Conservation (phyloP, 2,113 vertebrate species). For the Micromys minutus region DNA sequence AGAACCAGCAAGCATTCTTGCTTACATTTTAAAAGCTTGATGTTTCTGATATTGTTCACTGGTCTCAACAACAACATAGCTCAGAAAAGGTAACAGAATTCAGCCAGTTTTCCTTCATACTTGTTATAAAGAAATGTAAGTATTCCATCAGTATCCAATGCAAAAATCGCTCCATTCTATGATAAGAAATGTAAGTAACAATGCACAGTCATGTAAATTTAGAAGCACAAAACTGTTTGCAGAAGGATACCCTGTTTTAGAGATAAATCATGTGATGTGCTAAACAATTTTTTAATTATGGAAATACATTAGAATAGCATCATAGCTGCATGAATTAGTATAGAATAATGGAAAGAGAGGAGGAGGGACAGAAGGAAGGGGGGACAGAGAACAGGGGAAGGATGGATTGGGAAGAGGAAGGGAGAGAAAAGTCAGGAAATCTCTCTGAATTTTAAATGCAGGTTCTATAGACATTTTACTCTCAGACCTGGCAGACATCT, state of each 20-base stretch:
- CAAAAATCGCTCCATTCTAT: background rate
- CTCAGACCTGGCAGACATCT: background rate
- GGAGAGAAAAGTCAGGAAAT: background rate
- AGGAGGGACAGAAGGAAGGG: rapidly evolving
- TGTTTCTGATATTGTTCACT: background rate
- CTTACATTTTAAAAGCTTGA: background rate
- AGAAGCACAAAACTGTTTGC: background rate
- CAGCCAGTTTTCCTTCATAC: background rate
- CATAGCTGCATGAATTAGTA: background rate
- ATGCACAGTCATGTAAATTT: background rate
- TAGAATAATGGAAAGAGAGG: background rate
- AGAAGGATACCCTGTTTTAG: background rate
- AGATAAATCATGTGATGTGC: background rate
- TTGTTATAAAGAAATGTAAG: background rate
- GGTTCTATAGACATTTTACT: background rate
- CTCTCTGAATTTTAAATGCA: background rate
- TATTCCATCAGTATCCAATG: background rate
- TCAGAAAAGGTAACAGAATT: background rate
- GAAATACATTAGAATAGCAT: background rate
- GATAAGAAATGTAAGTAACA: background rate
- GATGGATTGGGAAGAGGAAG: background rate
- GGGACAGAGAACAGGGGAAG: rapidly evolving
- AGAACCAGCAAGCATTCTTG: background rate
- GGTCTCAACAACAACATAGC: background rate
- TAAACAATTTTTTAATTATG: conserved; percentile 21